phyloP scores from a whole-genome alignment of 2,797 vertebrate species.

The Gallinago nigripennis region DNA sequence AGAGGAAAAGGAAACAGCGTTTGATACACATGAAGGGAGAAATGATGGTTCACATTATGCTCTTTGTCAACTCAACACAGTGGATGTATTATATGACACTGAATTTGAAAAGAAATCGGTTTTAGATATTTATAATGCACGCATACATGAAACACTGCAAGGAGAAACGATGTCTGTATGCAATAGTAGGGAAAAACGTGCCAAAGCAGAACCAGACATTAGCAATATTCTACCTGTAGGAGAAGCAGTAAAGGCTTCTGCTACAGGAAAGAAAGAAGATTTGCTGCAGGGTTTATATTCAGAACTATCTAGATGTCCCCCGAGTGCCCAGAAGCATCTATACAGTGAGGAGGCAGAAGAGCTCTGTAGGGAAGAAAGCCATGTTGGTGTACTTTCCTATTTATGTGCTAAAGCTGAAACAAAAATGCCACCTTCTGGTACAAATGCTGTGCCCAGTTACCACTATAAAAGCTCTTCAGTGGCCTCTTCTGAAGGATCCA shows the following conservation, averaged over 20 bases:
- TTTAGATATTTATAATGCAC: slow-evolving; percentile 76
- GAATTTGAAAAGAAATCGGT: slow-evolving; percentile 76
- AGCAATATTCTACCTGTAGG: slow-evolving; percentile 24
- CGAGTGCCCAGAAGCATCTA: not conserved
- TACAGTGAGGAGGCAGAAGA: not conserved
- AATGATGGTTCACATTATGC: slow-evolving; percentile 79
- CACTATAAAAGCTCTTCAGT: not conserved
- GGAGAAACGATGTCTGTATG: slow-evolving; percentile 55
- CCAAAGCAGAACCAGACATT: slow-evolving; percentile 51
- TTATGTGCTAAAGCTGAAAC: slow-evolving; percentile 40
- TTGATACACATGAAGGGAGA: slow-evolving; percentile 82
- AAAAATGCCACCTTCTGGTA: slow-evolving; percentile 35
- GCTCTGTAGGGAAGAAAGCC: slow-evolving; percentile 8
- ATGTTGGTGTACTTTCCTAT: not conserved
- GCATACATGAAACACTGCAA: slow-evolving; percentile 63
- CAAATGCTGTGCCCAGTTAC: not conserved
- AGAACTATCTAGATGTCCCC: not conserved
- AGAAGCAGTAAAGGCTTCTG: slow-evolving; percentile 55
- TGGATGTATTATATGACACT: slow-evolving; percentile 77
- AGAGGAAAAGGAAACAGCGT: slow-evolving; percentile 78
- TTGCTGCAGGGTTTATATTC: slow-evolving; percentile 23
- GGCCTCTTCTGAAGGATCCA: not conserved
- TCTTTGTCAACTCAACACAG: slow-evolving; percentile 78
- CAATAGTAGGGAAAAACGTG: slow-evolving; percentile 44
- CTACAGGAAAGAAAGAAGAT: slow-evolving; percentile 12